Conservation (phyloP, 2,888 invertebrate species). For the Drosophila meridiana region DNA sequence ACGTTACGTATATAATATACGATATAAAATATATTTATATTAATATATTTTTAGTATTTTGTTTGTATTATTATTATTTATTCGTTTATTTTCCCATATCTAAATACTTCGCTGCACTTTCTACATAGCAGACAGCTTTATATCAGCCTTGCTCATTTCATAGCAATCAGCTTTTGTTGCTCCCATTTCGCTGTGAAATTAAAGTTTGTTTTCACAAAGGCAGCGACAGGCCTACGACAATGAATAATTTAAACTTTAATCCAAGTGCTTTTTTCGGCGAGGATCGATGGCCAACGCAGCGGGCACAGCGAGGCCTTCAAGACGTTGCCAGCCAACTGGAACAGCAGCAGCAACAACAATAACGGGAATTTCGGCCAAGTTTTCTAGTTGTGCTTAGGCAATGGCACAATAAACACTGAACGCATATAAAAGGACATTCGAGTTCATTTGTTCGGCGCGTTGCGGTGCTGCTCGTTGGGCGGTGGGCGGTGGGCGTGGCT, state of each 20-base stretch:
- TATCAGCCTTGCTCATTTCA: not conserved
- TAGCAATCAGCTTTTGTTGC: slow-evolving; percentile 4
- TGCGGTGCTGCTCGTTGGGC: slow-evolving; percentile 52
- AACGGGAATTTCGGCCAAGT: slow-evolving; percentile 62
- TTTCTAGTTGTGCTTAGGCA: slow-evolving; percentile 63
- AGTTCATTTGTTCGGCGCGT: slow-evolving; percentile 75
- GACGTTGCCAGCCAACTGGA: slow-evolving; percentile 44
- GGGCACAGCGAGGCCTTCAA: slow-evolving; percentile 47
- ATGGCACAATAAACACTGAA: slow-evolving; percentile 79
- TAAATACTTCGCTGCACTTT: not conserved
- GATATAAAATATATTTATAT: too few relatives aligned
- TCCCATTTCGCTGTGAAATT: slow-evolving; percentile 34
- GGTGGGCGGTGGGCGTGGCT: slow-evolving; percentile 62
- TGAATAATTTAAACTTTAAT: slow-evolving; percentile 74
- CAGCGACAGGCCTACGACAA: slow-evolving; percentile 36
- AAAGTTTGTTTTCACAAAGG: slow-evolving; percentile 22
- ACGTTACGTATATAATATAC: too few relatives aligned
- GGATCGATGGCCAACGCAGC: slow-evolving; percentile 53
- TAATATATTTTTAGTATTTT: too few relatives aligned
- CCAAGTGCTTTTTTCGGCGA: slow-evolving; percentile 49
- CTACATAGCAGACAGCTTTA: not conserved
- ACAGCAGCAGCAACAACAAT: slow-evolving; percentile 15
- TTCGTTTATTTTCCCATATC: too few relatives aligned
- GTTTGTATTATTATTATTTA: too few relatives aligned
- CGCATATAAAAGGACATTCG: slow-evolving; percentile 80